Evolutionary conservation across 2,113 vertebrate species (phyloP).

Genomic region (Chauna torquata): DNA sequence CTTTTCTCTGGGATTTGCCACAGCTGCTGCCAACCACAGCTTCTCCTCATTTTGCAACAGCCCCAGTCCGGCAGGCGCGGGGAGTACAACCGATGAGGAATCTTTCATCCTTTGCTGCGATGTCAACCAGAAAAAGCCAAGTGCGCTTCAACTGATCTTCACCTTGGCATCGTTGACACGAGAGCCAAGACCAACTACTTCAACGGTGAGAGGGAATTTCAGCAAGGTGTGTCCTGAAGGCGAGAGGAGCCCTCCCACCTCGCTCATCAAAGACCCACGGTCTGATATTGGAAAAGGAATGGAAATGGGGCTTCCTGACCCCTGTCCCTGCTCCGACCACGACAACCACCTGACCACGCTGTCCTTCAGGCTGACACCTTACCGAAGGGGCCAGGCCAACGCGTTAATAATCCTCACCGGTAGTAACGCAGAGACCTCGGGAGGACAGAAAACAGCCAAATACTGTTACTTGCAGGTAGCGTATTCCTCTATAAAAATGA

Average conservation of each 20-base stretch:
- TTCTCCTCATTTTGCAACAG: background rate
- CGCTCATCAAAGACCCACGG: accelerated
- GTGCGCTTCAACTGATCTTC: background rate
- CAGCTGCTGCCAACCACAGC: background rate
- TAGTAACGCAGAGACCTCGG: background rate
- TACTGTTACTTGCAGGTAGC: background rate
- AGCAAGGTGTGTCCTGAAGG: accelerated
- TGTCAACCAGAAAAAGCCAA: background rate
- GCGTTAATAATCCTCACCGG: background rate
- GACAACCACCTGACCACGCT: background rate
- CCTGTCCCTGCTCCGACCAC: background rate
- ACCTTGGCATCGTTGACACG: background rate
- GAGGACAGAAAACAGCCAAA: background rate
- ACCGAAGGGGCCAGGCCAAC: accelerated
- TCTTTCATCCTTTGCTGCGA: background rate
- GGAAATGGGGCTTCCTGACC: background rate
- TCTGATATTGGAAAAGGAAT: background rate
- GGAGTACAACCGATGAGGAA: background rate
- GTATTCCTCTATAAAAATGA: background rate
- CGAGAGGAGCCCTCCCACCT: background rate
- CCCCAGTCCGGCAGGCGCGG: background rate
- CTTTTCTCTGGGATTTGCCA: background rate
- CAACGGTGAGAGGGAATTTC: background rate
- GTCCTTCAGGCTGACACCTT: background rate
- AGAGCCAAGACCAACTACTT: background rate